These are phyloP conservation scores for Forbesichthys agassizii DNA, from an alignment of 2,113 vertebrate species.

Conservation along the genomic window DNA sequence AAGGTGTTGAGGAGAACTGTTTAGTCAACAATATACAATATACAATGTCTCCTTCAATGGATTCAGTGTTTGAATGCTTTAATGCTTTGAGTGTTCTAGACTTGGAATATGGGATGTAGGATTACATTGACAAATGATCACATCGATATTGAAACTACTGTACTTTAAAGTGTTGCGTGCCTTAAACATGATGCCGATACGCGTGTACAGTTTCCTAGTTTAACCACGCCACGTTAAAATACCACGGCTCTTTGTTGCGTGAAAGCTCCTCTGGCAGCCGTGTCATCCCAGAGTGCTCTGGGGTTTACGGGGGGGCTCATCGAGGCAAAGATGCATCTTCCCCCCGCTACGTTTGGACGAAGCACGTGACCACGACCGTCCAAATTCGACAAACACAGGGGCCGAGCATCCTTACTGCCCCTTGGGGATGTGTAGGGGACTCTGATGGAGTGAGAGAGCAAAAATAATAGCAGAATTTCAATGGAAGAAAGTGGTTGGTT, in stretches of 20 bases:
- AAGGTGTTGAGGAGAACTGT: no score
- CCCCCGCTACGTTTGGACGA: conserved; percentile 52
- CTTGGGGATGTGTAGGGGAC: conserved; percentile 21
- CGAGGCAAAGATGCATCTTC: conserved; percentile 39
- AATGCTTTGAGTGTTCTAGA: no score
- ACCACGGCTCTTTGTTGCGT: conserved; percentile 36
- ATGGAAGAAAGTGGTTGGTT: conserved; percentile 17
- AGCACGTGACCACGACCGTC: conserved; percentile 31
- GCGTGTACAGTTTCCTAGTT: conserved; percentile 51
- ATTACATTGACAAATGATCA: no score
- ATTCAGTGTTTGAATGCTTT: no score
- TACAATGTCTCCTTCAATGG: no score
- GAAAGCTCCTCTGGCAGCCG: conserved; percentile 62
- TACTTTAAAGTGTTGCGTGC: not conserved
- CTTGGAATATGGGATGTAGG: no score
- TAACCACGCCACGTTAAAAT: conserved; percentile 50
- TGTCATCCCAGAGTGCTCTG: conserved; percentile 47
- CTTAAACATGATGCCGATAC: not conserved
- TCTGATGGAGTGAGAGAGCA: conserved; percentile 25
- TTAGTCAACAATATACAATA: no score
- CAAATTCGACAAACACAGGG: conserved; percentile 16
- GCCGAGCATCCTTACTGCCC: conserved; percentile 1
- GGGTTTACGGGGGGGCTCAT: conserved; percentile 44
- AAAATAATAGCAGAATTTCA: conserved; percentile 26
- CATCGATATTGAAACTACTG: no score